Base-by-base conservation (phyloP, 2,113 vertebrate species). In the Callocephalon fimbriatum region DNA sequence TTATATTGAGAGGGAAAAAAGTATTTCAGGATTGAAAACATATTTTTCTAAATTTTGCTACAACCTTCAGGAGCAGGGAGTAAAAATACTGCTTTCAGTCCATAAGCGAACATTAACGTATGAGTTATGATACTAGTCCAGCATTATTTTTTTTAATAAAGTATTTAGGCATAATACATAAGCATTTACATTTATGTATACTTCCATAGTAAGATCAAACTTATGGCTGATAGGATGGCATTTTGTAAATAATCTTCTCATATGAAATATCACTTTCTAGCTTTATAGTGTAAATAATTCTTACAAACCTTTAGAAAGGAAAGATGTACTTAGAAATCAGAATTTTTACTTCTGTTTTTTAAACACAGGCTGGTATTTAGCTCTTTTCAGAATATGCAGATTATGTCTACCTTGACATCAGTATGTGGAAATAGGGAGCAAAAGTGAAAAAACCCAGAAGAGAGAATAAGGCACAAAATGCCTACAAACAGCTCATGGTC, bases 1-100 rank as follows among this genome's bases (percentile, higher is more conserved):
- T 93, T 96, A 97, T 29, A 93, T 38, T 97, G 95, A 96, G 91
- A 81, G 61, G 70, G 42, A 95, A 98, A 97, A 97, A 95, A 62
- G n/a, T 50, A 88, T 95, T 96, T 96, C 90, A 97, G 89, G 84
- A 91, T 85, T 50, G 85, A 88, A 96, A 96, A 96, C 51, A 31
- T 62, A 50, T 42, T 94, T 94, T 95, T 80, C 79, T 96, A 67
- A 53, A 67, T 62, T 91, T 91, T 87, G n/a, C 86, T 83, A 90
- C 77, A 82, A 93, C 67, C 53, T 93, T 88, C 86, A 93, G 76
- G 77, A 96, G 91, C 3, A 61, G 71, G 50, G 32, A 95, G 42
- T 88, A 80, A 96, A 92, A 95, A 22, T 35, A 45, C 18, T 50
- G 61, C 65, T 95, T 91, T 81, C 75, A 50, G 56, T 88, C 90